phyloP scores from a whole-genome alignment of 2,888 invertebrate genomes.

The Oeneis ivallda region DNA sequence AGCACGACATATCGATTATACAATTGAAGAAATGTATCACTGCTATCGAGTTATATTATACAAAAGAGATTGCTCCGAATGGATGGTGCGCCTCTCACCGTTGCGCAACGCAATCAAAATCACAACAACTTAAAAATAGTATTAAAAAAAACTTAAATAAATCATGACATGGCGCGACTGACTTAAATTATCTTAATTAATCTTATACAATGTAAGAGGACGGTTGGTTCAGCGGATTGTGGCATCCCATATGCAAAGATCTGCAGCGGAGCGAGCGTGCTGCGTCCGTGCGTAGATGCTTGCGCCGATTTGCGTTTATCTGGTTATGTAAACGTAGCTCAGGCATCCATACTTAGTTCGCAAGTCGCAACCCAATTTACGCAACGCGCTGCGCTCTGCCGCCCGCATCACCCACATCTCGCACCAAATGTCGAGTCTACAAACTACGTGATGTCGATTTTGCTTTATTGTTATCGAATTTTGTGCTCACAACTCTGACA shows the following conservation, averaged over 20 bases:
- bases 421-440: constrained; percentile 60
- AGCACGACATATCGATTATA: constrained; percentile 26
- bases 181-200: constrained; percentile 67
- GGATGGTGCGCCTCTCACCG: constrained; percentile 36
- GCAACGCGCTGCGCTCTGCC: constrained; percentile 38
- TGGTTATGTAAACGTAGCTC: constrained; percentile 35
- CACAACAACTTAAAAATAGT: constrained; percentile 53
- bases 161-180: constrained; percentile 77
- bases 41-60: constrained; percentile 25
- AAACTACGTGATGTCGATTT: constrained; percentile 73
- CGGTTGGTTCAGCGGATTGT: constrained; percentile 50
- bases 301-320: constrained; percentile 20
- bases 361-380: constrained; percentile 40
- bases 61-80: constrained; percentile 25
- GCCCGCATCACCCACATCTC: constrained; percentile 40
- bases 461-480: constrained; percentile 55
- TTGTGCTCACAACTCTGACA: constrained; percentile 80
- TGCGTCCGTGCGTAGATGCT: constrained; percentile 6
- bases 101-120: constrained; percentile 50
- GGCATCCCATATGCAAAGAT: constrained; percentile 48
- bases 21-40: constrained; percentile 26
- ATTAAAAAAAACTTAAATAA: constrained; percentile 56
- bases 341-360: constrained; percentile 35
- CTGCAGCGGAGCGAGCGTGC: constrained; percentile 30
- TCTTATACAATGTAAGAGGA: constrained; percentile 50